Evolutionary conservation across 92 coral and sea anemone species (phyloP).

Genomic region (Pocillopora meandrina): DNA sequence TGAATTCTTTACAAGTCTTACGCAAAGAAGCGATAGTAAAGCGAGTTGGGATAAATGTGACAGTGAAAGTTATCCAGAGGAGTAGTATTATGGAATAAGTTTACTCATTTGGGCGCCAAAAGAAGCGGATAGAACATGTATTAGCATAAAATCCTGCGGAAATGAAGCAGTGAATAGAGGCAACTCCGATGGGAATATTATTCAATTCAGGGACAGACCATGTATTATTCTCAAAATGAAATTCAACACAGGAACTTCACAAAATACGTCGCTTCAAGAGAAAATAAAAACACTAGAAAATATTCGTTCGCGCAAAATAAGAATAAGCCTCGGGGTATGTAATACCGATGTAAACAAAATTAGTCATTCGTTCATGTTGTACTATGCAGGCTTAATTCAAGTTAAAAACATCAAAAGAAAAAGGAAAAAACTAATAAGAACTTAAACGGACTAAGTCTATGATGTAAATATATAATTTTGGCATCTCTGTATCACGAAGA

Average conservation of each 20-base stretch:
- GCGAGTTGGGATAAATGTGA: background rate
- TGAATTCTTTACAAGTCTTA: conserved; percentile 50
- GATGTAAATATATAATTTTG: conserved; percentile 63
- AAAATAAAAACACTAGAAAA: conserved; percentile 1
- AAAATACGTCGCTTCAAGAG: background rate
- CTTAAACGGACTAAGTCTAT: conserved; percentile 58
- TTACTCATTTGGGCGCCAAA: conserved; percentile 35
- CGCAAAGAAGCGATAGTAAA: conserved; percentile 3
- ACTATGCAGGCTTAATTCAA: conserved; percentile 49
- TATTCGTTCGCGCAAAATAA: conserved; percentile 33
- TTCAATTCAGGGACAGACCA: conserved; percentile 31
- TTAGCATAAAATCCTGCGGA: conserved; percentile 47
- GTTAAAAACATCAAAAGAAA: conserved; percentile 55
- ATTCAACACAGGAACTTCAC: conserved; percentile 30
- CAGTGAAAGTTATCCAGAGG: conserved; percentile 11
- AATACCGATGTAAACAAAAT: conserved; percentile 62
- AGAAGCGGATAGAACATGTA: conserved; percentile 5
- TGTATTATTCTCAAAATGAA: conserved; percentile 35
- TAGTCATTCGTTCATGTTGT: conserved; percentile 50
- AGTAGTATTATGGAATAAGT: conserved; percentile 4
- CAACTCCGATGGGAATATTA: conserved; percentile 42
- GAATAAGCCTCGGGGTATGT: conserved; percentile 24
- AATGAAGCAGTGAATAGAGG: conserved; percentile 38
- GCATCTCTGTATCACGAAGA: conserved; percentile 33
- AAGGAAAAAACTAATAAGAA: conserved; percentile 37